Base-by-base conservation (phyloP, 2,113 vertebrate species). In the Calidris pygmaea region DNA sequence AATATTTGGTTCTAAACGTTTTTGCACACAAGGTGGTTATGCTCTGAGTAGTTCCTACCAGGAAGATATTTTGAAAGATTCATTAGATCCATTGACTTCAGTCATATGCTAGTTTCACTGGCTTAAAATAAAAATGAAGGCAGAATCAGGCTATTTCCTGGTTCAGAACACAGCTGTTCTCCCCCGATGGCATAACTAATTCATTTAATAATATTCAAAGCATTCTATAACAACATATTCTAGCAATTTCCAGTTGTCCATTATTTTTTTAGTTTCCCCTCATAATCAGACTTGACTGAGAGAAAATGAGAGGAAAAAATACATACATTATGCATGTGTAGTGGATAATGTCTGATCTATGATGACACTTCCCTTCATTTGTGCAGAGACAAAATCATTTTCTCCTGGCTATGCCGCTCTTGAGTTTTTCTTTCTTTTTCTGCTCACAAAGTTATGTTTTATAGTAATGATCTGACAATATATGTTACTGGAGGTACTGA, bases 51-150 rank as follows among this genome's bases (percentile, higher is more conserved):
- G 77, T 39, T 91, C 41, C 52, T 72, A 77, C 32, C 32, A 85
- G 59, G 67, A 94, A 70, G 45, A 73, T 70, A 80, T 70, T 88
- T 90, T 94, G 85, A 94, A 94, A 96, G 74, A 94, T 89, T 89
- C 75, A 92, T 93, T 80, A 92, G 88, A 79, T 66, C 29, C 41
- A 87, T 63, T 96, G 88, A 93, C 67, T 94, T 88, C 55, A 91
- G 53, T 79, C 58, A 79, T 24, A 45, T 34, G 30, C n/a, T 39
- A 70, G n/a, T 75, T 79, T 87, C 66, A 66, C 62, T 76, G 53
- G 30, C 29, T 91, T 85, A 73, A 96, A 94, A 82, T 82, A 89
- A 93, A 87, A 92, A 91, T 34, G 41, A 88, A 94, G 78, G 77
- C 81, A 94, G 70, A 96, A 80, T 85, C 59, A 87, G 67, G 45